These are phyloP conservation scores for Latheticus oryzae DNA, from an alignment of 2,888 invertebrate genomes.

Conservation along the genomic window DNA sequence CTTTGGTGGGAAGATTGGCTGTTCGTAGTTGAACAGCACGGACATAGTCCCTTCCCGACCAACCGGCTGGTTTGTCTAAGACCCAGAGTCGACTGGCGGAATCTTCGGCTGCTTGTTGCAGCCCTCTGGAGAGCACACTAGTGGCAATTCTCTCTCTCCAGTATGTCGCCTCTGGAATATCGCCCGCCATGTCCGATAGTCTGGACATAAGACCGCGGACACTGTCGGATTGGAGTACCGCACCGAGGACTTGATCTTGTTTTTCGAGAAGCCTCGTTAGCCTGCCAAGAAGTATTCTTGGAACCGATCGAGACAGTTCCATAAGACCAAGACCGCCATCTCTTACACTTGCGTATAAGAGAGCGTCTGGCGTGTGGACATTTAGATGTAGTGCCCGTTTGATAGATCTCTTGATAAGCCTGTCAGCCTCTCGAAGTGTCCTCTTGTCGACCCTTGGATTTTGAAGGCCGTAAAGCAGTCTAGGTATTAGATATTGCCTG, in stretches of 20 bases:
- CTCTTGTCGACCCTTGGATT: slow-evolving; percentile 47
- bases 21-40: slow-evolving; percentile 47
- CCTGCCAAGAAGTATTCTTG: slow-evolving; percentile 34
- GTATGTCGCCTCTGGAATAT: slow-evolving; percentile 2
- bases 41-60: slow-evolving; percentile 51
- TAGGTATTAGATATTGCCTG: slow-evolving; percentile 56
- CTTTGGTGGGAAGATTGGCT: slow-evolving; percentile 47
- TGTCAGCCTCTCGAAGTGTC: slow-evolving; percentile 14
- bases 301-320: slow-evolving; percentile 43
- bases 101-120: slow-evolving; percentile 32
- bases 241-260: slow-evolving; percentile 25
- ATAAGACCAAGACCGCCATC: slow-evolving; percentile 52
- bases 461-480: slow-evolving; percentile 58
- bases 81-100: slow-evolving; percentile 32
- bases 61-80: slow-evolving; percentile 40
- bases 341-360: slow-evolving; percentile 16
- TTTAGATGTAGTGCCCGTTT: no score
- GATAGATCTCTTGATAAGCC: slow-evolving; percentile 4
- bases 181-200: slow-evolving; percentile 14
- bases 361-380: slow-evolving; percentile 9
- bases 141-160: slow-evolving; percentile 22
- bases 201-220: background rate
- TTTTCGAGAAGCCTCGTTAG: slow-evolving; percentile 3
- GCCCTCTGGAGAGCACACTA: slow-evolving; percentile 31
- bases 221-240: slow-evolving; percentile 28